phyloP scores from a whole-genome alignment of 2,888 invertebrate genomes.

The Myopa tessellatipennis region DNA sequence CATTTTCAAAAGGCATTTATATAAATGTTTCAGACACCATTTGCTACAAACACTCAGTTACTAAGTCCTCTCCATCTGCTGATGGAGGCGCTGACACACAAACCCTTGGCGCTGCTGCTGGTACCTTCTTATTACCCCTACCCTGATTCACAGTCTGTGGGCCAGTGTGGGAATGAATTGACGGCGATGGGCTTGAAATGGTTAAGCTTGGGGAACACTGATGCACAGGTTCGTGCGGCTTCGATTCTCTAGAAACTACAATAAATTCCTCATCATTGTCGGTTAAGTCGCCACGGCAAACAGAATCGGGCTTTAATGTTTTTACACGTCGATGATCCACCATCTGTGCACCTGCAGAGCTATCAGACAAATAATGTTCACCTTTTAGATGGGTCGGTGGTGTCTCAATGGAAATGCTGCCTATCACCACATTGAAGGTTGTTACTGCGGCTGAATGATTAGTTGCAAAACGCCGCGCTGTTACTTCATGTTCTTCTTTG shows the following conservation, averaged over 20 bases:
- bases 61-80: slow-evolving; percentile 73
- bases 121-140: slow-evolving; percentile 58
- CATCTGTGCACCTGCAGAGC: slow-evolving; percentile 47
- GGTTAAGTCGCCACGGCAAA: slow-evolving; percentile 56
- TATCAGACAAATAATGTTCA: slow-evolving; percentile 47
- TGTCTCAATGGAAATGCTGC: slow-evolving; percentile 66
- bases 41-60: slow-evolving; percentile 67
- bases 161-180: slow-evolving; percentile 60
- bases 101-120: slow-evolving; percentile 74
- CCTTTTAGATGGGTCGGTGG: slow-evolving; percentile 65
- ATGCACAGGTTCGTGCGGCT: slow-evolving; percentile 60
- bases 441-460: slow-evolving; percentile 61
- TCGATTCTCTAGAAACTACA: slow-evolving; percentile 54
- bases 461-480: slow-evolving; percentile 25
- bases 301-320: slow-evolving; percentile 11
- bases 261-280: slow-evolving; percentile 62
- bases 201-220: slow-evolving; percentile 61
- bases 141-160: slow-evolving; percentile 57
- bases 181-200: slow-evolving; percentile 50
- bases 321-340: slow-evolving; percentile 2
- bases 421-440: slow-evolving; percentile 64
- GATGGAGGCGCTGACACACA: slow-evolving; percentile 85
- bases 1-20: slow-evolving; percentile 53
- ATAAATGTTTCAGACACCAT: slow-evolving; percentile 69
- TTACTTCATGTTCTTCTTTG: slow-evolving; percentile 49